Percentiles rank a stretch among this genome's conserved stretches.
These are phyloP conservation scores for Darevskia nairensis DNA, from an alignment of 2,797 vertebrate species.

Conservation along the genomic window DNA sequence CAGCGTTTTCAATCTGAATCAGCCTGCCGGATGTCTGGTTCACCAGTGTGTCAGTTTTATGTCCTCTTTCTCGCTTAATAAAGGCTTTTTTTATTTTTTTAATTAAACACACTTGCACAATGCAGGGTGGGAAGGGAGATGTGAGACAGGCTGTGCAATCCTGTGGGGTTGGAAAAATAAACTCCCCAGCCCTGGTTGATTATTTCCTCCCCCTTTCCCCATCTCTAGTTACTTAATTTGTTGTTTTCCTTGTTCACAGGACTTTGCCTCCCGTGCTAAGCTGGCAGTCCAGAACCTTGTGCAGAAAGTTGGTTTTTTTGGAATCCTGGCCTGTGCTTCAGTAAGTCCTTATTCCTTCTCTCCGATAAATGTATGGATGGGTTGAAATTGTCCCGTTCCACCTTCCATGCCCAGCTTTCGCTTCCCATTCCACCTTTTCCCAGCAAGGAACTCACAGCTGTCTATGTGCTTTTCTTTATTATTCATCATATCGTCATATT, in stretches of 20 bases:
- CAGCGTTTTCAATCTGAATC: background rate
- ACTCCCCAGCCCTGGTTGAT: background rate
- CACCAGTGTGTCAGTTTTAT: background rate
- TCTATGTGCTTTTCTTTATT: background rate
- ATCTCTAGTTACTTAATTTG: conserved; percentile 15
- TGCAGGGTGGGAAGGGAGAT: background rate
- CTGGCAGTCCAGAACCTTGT: conserved; percentile 86
- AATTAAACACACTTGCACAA: fast-evolving
- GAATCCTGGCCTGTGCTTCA: conserved; percentile 95
- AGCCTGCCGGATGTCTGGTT: background rate
- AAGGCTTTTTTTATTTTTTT: background rate
- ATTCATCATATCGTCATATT: background rate
- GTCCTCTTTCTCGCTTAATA: background rate
- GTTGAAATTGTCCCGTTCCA: too few relatives aligned
- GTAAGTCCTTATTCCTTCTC: conserved; percentile 77
- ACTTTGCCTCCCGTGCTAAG: conserved; percentile 87
- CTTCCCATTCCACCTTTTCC: too few relatives aligned
- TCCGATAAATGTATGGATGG: background rate
- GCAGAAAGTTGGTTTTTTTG: conserved; percentile 95
- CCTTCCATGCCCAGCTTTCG: background rate
- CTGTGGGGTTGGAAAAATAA: background rate
- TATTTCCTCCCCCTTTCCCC: background rate
- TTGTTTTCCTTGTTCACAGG: conserved; percentile 74
- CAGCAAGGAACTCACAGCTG: background rate
- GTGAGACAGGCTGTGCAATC: background rate